Evolutionary conservation across 2,797 vertebrate genomes (phyloP).

Genomic region (Propithecus perrieri): DNA sequence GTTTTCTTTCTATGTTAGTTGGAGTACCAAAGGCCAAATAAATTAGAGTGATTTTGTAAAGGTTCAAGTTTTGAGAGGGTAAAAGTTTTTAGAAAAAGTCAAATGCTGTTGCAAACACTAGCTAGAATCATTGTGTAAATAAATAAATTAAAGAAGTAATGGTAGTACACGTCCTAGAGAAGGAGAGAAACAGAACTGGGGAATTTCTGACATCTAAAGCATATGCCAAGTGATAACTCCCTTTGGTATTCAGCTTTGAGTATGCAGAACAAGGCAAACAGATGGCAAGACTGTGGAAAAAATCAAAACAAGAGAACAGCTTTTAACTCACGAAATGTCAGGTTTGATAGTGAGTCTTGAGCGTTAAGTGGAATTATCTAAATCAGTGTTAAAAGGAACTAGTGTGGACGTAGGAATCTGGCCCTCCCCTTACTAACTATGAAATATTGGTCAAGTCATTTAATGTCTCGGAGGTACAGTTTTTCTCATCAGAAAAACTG

Average conservation of each 20-base stretch:
- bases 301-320: conserved; percentile 49
- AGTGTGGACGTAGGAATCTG: background rate
- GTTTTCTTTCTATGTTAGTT: background rate
- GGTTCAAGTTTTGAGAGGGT: background rate
- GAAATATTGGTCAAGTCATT: background rate
- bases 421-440: background rate
- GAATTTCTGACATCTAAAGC: conserved; percentile 35
- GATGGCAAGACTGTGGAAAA: conserved; percentile 50
- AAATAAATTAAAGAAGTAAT: background rate
- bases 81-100: background rate
- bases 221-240: conserved; percentile 42
- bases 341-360: conserved; percentile 3
- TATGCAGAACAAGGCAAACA: conserved; percentile 49
- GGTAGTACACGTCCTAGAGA: background rate
- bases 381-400: background rate
- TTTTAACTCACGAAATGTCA: conserved; percentile 58
- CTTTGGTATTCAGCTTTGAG: conserved; percentile 49
- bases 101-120: background rate
- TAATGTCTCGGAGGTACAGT: background rate
- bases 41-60: conserved; percentile 27
- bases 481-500: conserved; percentile 1
- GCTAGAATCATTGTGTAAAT: background rate
- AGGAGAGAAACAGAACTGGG: background rate
- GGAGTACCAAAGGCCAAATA: background rate
- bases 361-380: background rate